Evolutionary conservation across 2,888 invertebrate genomes (phyloP), one percentile per base, ranked within the genome.

Genomic region (Melinaea marsaeus): DNA sequence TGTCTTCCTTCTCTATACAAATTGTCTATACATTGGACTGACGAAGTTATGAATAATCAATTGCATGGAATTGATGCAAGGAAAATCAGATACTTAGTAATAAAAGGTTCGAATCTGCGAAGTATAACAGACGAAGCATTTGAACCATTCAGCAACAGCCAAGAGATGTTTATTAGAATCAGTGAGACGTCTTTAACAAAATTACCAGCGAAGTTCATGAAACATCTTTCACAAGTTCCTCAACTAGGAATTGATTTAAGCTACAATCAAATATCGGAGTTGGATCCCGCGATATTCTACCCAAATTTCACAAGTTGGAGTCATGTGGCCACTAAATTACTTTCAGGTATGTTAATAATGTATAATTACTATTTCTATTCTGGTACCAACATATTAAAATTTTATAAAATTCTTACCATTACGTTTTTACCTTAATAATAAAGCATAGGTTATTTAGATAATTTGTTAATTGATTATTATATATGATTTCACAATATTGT

Each of bases 231-330:
- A 62, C 94, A 94, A 77, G 93, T 97, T 75, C 95, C 96, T 7
- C 95, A 96, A 81, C 91, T 97, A 64, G 94, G 94, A 51, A 92
- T 98, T 66, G 97, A 97, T 85, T 91, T 97, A 71, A 94, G 95
- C 68, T 93, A 94, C 79, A 98, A 98, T 88, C 93, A 94, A 85
- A 92, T 97, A 78, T 93, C 94, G 46, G 93, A 94, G 64, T 91
- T 97, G 69, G 95, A 95, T 79, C 95, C 96, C 60, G 95, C 96
- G 68, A 95, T 95, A 68, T 95, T 97, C 81, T 97, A 97, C 83
- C 95, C 95, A 37, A 97, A 97, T 83, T 94, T 95, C 72, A 95
- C 95, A 34, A 94, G 94, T 74, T 97, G 97, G 97, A 96, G 96
- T 84, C 94, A 95, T 71, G 95, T 96, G 70, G 97, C 97, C 13